phyloP scores from a whole-genome alignment of 2,113 vertebrate species.

The Seriola quinqueradiata region DNA sequence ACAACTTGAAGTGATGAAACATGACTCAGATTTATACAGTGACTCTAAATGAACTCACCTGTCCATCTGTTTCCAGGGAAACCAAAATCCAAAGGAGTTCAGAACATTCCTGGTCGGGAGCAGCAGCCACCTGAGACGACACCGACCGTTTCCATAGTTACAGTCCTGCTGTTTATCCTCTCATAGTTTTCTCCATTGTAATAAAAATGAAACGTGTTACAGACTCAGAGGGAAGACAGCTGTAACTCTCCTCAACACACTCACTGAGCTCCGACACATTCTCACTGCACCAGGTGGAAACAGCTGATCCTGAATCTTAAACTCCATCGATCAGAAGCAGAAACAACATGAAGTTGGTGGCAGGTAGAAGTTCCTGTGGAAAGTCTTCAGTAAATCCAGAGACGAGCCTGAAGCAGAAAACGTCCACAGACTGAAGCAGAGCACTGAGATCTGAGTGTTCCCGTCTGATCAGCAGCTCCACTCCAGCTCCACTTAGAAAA shows the following conservation, averaged over 20 bases:
- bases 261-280: neutral
- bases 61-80: slow-evolving; percentile 49
- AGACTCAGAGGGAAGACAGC: no score
- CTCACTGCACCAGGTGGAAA: neutral
- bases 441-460: slow-evolving; percentile 64
- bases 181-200: slow-evolving; percentile 28
- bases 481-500: slow-evolving; percentile 75
- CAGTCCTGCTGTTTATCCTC: slow-evolving; percentile 14
- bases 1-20: slow-evolving; percentile 11
- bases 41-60: slow-evolving; percentile 66
- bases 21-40: neutral
- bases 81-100: slow-evolving; percentile 51
- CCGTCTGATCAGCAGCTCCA: slow-evolving; percentile 71
- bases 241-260: neutral
- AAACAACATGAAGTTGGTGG: neutral
- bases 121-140: slow-evolving; percentile 66
- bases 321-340: neutral
- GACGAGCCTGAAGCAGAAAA: slow-evolving; percentile 36
- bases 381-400: slow-evolving; percentile 44
- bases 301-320: neutral
- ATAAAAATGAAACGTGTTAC: neutral
- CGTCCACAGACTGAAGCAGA: slow-evolving; percentile 51
- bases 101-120: slow-evolving; percentile 54
- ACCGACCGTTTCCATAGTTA: slow-evolving; percentile 33
- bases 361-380: slow-evolving; percentile 20